Conservation (phyloP, 2,888 invertebrate species). For the Pandemis corylana region DNA sequence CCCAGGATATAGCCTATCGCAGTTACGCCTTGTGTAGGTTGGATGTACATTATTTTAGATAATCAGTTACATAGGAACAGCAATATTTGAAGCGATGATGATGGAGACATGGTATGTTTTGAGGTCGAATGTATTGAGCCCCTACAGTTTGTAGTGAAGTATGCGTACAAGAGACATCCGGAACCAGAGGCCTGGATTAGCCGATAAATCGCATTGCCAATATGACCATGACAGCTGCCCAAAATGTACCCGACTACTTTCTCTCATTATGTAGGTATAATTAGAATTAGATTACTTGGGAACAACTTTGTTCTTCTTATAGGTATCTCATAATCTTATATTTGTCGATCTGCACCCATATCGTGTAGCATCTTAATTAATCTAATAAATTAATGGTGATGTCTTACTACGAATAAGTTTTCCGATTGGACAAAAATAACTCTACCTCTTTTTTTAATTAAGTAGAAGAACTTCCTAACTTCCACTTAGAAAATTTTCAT, state of each 20-base stretch:
- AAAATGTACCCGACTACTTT: too few relatives aligned
- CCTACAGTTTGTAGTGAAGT: too few relatives aligned
- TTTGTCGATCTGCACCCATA: background rate
- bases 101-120: background rate
- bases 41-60: conserved; percentile 5
- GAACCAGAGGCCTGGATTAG: too few relatives aligned
- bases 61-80: background rate
- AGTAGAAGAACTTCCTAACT: background rate
- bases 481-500: background rate
- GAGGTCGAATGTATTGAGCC: too few relatives aligned
- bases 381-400: background rate
- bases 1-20: conserved; percentile 46
- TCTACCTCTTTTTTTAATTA: background rate
- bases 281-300: too few relatives aligned
- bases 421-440: background rate
- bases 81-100: background rate
- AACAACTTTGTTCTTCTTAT: too few relatives aligned
- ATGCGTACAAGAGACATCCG: too few relatives aligned
- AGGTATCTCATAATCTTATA: too few relatives aligned
- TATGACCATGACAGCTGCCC: too few relatives aligned
- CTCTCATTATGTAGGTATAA: too few relatives aligned
- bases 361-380: background rate
- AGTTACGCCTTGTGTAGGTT: conserved; percentile 45
- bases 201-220: too few relatives aligned
- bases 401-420: background rate